phyloP scores from a whole-genome alignment of 2,113 vertebrate genomes.

The Pipa parva region DNA sequence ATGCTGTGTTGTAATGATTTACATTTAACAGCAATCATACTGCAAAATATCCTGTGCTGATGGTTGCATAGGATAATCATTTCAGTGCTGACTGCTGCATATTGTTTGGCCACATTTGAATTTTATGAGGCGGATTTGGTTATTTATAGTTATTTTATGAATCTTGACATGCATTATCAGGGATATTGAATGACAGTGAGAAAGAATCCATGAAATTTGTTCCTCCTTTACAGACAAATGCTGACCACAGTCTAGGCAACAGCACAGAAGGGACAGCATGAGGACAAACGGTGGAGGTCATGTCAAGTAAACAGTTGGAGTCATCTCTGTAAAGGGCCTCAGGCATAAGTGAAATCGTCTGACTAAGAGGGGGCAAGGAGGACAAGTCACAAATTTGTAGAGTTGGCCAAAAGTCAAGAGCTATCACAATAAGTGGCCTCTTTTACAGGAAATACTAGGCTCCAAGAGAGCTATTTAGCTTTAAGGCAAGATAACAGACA shows the following conservation, averaged over 20 bases:
- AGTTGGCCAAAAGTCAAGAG: slow-evolving; percentile 39
- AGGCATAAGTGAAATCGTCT: slow-evolving; percentile 31
- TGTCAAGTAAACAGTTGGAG: slow-evolving; percentile 34
- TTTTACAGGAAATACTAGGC: slow-evolving; percentile 34
- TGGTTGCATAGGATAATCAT: too few relatives aligned
- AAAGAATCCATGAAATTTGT: too few relatives aligned
- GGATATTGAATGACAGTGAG: too few relatives aligned
- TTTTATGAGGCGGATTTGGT: too few relatives aligned
- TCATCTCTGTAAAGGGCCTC: slow-evolving; percentile 23
- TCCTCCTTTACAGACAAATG: slow-evolving; percentile 1
- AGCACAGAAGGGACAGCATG: not conserved
- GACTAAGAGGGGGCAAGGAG: slow-evolving; percentile 25
- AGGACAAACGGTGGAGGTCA: slow-evolving; percentile 33
- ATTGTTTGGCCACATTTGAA: too few relatives aligned
- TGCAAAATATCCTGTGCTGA: too few relatives aligned
- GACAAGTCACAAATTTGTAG: slow-evolving; percentile 38
- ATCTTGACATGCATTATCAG: too few relatives aligned
- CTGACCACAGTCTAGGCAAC: not conserved
- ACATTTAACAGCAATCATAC: too few relatives aligned
- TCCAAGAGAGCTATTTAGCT: slow-evolving; percentile 12
- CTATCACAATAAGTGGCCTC: slow-evolving; percentile 21
- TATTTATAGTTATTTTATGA: too few relatives aligned
- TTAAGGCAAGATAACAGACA: slow-evolving; percentile 13
- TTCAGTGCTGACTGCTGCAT: too few relatives aligned
- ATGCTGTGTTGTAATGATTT: too few relatives aligned